Evolutionary conservation across 2,888 invertebrate genomes (phyloP), one percentile per base, ranked within the genome.

Genomic region (Tenthredo mesomela): DNA sequence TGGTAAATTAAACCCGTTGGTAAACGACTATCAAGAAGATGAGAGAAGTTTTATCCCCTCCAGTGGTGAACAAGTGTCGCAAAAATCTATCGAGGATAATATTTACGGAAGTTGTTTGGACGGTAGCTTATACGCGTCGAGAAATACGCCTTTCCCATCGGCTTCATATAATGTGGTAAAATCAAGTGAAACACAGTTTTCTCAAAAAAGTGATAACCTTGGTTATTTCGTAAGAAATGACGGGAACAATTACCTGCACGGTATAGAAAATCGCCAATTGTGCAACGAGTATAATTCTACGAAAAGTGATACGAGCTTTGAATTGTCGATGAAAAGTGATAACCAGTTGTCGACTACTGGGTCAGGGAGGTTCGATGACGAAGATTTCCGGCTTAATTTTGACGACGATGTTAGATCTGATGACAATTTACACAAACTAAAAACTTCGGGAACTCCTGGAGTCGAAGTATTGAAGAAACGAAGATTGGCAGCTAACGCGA

Each of bases 401-500:
- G 82, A 84, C 83, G 58, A 61, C 43, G 29, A 80, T 58, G 87
- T 89, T 67, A 89, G 89, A 84, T 75, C 71, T 6, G 90, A 90
- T 87, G 91, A 89, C 37, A 87, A 85, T 40, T 82, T 89, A 85
- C 90, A 91, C 70, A 91, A 91, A 85, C 87, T 90, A 0, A 92
- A 91, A 85, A 90, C 83, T 71, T 86, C 50, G 33, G 78, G 71
- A n/a, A 10, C 92, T 25, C 91, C 92, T 9, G 92, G 92, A 1
- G 88, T 92, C 85, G 94, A 94, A 67, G 94, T 96, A n/a, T 92
- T 96, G 90, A 94, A 95, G 90, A 95, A 95, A 88, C 92, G 96
- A 78, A 92, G 96, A 84, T 91, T 96, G 83, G 96, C 96, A 4
- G 96, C 96, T 0, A 96, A 96, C 92, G 96, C 96, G 2, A 92